These are phyloP conservation scores for Pycnomerus fuliginosus DNA, from an alignment of 2,888 invertebrate species.

Conservation along the genomic window DNA sequence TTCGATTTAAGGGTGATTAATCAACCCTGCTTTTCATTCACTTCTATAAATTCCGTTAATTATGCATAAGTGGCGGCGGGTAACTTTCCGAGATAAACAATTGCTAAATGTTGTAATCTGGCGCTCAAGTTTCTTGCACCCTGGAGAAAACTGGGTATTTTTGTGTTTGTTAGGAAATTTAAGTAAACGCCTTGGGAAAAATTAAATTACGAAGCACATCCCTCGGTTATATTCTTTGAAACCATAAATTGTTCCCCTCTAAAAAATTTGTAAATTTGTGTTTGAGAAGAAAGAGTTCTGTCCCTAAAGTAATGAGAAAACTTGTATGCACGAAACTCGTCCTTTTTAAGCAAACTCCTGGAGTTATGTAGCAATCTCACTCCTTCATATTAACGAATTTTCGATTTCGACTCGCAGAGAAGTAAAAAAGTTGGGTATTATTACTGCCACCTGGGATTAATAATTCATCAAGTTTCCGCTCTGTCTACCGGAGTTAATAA, in stretches of 20 bases:
- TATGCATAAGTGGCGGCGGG: background rate
- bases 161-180: slow-evolving; percentile 5
- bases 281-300: slow-evolving; percentile 12
- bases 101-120: background rate
- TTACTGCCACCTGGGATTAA: too few species aligned
- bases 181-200: slow-evolving; percentile 8
- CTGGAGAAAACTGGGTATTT: too few species aligned
- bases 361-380: background rate
- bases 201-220: slow-evolving; percentile 15
- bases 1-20: slow-evolving; percentile 19
- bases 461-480: slow-evolving; percentile 13
- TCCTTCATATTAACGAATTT: background rate
- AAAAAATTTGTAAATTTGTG: slow-evolving; percentile 14
- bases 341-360: background rate
- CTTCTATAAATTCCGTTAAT: slow-evolving; percentile 7
- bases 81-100: slow-evolving; percentile 4
- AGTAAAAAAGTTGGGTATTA: too few species aligned
- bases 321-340: slow-evolving; percentile 12
- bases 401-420: too few species aligned
- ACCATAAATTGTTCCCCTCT: slow-evolving; percentile 10
- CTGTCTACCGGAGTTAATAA: slow-evolving; percentile 14
- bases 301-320: slow-evolving; percentile 16
- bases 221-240: slow-evolving; percentile 8
- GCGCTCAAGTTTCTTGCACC: slow-evolving; percentile 3
- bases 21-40: slow-evolving; percentile 9